Conservation (phyloP, 2,888 invertebrate genomes). For the Caenorhabditis japonica region DNA sequence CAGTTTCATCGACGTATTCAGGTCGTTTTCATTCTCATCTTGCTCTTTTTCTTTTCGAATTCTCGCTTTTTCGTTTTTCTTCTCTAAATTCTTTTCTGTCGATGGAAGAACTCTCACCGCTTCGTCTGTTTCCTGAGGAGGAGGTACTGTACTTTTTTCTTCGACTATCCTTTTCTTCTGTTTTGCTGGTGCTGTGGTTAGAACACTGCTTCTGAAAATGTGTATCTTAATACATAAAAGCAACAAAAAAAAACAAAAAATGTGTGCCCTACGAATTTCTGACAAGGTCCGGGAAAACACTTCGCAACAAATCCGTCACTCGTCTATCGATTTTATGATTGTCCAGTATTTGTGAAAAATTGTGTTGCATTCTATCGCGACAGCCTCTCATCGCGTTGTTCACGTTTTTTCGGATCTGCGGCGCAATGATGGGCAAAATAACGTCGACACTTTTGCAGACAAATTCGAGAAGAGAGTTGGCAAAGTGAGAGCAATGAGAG, state of each 20-base stretch:
- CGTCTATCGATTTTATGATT: slow-evolving; percentile 57
- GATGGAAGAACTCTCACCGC: background rate
- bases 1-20: slow-evolving; percentile 13
- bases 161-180: background rate
- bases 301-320: slow-evolving; percentile 53
- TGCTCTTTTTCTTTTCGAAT: slow-evolving; percentile 15
- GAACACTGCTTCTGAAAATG: too few relatives aligned
- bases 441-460: slow-evolving; percentile 45
- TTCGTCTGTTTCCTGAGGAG: background rate
- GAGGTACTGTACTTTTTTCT: background rate
- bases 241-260: too few relatives aligned
- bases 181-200: background rate
- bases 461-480: slow-evolving; percentile 56
- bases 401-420: slow-evolving; percentile 29
- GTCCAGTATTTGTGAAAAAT: slow-evolving; percentile 48
- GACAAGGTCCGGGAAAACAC: slow-evolving; percentile 59
- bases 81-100: slow-evolving; percentile 2
- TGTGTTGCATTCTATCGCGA: slow-evolving; percentile 19
- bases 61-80: slow-evolving; percentile 16
- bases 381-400: slow-evolving; percentile 37
- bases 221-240: too few relatives aligned
- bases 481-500: slow-evolving; percentile 33
- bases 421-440: slow-evolving; percentile 3
- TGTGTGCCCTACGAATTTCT: slow-evolving; percentile 12
- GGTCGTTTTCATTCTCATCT: slow-evolving; percentile 23